Conservation (phyloP, 2,113 vertebrate species). For the Eolophus roseicapilla region DNA sequence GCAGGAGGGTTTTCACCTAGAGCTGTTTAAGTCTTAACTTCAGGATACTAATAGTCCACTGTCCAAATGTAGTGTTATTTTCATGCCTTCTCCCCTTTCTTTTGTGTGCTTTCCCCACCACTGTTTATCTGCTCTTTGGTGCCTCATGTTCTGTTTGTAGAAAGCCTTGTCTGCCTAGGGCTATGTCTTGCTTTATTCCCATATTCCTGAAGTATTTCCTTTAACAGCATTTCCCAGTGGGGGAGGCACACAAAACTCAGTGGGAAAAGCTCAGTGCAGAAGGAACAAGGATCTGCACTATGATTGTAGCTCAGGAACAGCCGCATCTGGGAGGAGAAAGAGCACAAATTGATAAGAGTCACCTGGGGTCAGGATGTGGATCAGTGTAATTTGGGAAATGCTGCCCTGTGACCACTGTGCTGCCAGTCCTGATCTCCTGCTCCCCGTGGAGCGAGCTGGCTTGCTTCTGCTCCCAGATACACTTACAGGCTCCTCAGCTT, state of each 20-base stretch:
- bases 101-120: background rate
- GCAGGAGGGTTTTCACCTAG: background rate
- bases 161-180: constrained; percentile 10
- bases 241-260: background rate
- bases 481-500: background rate
- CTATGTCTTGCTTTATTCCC: background rate
- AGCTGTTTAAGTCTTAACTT: background rate
- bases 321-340: background rate
- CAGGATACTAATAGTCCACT: background rate
- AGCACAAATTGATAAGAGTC: background rate
- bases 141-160: background rate
- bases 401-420: background rate
- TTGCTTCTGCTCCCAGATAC: background rate
- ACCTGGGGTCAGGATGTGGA: constrained; percentile 29
- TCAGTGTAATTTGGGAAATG: background rate
- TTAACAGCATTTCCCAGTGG: background rate
- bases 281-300: background rate
- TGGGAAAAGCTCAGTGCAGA: background rate
- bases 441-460: background rate
- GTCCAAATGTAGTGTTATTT: background rate
- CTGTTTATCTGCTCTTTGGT: background rate
- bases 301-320: background rate
- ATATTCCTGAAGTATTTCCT: background rate
- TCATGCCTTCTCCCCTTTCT: background rate
- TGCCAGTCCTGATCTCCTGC: background rate